Evolutionary conservation across 2,888 invertebrate genomes (phyloP).

Genomic region (Ichneumoninae sp.): DNA sequence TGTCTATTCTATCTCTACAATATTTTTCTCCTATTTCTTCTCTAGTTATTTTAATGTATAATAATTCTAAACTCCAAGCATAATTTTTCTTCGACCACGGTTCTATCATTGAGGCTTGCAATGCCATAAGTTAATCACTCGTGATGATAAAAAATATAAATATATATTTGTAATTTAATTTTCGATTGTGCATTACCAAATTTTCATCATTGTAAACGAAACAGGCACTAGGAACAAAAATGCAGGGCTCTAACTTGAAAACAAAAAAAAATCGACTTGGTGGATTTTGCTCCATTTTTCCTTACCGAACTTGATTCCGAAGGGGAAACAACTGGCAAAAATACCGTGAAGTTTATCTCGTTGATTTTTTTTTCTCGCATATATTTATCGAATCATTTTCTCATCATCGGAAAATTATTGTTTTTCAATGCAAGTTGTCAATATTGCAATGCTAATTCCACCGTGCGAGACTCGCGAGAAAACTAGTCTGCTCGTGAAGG

Average conservation of each 20-base stretch:
- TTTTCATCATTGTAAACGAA: background rate
- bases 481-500: background rate
- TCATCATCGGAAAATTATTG: background rate
- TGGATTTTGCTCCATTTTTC: background rate
- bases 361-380: background rate
- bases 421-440: background rate
- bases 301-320: background rate
- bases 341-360: background rate
- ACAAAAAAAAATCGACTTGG: background rate
- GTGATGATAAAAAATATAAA: background rate
- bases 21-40: constrained; percentile 11
- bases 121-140: background rate
- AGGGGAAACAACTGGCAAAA: background rate
- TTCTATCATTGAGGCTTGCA: background rate
- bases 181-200: background rate
- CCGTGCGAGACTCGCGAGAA: background rate
- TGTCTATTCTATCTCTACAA: constrained; percentile 29
- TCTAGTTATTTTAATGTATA: constrained; percentile 27
- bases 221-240: background rate
- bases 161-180: constrained; percentile 7
- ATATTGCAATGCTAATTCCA: background rate
- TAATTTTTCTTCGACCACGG: constrained; percentile 26
- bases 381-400: constrained; percentile 3
- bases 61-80: constrained; percentile 24
- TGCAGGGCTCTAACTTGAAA: background rate